These are phyloP conservation scores for Guaruba guarouba DNA, from an alignment of 2,113 vertebrate species.

Conservation along the genomic window DNA sequence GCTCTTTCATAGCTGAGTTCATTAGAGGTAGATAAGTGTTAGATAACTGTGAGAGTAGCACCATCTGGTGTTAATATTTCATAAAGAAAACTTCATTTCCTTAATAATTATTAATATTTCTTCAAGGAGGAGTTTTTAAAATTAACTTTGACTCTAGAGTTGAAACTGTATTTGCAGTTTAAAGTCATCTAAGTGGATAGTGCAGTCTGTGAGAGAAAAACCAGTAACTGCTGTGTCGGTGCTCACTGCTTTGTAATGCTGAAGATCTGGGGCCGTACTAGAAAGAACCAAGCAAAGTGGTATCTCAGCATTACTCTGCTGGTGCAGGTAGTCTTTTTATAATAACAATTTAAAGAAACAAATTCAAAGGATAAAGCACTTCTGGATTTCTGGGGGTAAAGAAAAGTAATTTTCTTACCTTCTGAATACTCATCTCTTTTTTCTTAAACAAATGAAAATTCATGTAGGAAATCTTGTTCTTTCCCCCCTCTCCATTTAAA, in stretches of 20 bases:
- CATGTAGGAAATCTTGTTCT: not conserved
- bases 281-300: not conserved
- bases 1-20: not conserved
- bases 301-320: not conserved
- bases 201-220: not conserved
- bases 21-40: not conserved
- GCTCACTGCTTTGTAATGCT: not conserved
- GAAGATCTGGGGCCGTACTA: not conserved
- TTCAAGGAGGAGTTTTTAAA: not conserved
- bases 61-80: slow-evolving; percentile 75
- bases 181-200: not conserved
- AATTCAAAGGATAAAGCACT: not conserved
- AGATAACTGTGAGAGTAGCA: slow-evolving; percentile 53
- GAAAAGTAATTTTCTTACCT: not conserved
- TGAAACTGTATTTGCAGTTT: not conserved
- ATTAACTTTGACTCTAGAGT: not conserved
- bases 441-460: not conserved
- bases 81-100: not conserved
- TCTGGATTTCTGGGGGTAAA: fast-evolving
- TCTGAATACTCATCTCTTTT: not conserved
- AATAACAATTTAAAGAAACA: not conserved
- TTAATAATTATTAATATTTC: not conserved
- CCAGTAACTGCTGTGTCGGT: not conserved
- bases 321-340: not conserved
- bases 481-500: not conserved